Conservation (phyloP, 2,797 vertebrate genomes). For the Peromyscus attwateri region DNA sequence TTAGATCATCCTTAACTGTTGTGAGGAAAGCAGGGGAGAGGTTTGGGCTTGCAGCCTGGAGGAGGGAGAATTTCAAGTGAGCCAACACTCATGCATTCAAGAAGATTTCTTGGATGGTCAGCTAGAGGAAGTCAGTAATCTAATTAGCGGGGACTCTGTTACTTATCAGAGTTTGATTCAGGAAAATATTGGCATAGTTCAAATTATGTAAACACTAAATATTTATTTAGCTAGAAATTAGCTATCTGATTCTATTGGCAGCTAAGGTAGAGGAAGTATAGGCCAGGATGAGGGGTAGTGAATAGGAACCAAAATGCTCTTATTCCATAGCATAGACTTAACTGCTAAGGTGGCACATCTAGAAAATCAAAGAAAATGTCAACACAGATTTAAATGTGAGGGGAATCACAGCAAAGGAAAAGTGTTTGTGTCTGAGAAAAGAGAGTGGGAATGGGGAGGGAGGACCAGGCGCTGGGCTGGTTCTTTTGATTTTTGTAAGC, state of each 20-base stretch:
- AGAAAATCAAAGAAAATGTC: neutral
- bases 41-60: neutral
- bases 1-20: neutral
- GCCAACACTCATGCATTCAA: neutral
- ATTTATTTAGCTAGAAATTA: neutral
- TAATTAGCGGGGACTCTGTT: neutral
- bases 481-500: conserved; percentile 20
- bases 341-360: neutral
- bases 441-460: neutral
- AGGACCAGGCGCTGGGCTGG: neutral
- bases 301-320: neutral
- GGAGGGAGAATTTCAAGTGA: neutral
- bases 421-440: neutral
- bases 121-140: neutral
- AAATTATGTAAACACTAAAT: neutral
- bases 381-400: neutral
- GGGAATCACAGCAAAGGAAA: neutral
- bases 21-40: neutral
- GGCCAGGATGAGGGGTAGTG: no score
- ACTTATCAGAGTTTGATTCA: neutral
- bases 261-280: neutral
- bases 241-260: neutral
- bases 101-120: neutral
- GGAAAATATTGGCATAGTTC: neutral
- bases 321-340: neutral